These are phyloP conservation scores for Rhinopomastus cyanomelas DNA, from an alignment of 2,113 vertebrate species.

Conservation along the genomic window DNA sequence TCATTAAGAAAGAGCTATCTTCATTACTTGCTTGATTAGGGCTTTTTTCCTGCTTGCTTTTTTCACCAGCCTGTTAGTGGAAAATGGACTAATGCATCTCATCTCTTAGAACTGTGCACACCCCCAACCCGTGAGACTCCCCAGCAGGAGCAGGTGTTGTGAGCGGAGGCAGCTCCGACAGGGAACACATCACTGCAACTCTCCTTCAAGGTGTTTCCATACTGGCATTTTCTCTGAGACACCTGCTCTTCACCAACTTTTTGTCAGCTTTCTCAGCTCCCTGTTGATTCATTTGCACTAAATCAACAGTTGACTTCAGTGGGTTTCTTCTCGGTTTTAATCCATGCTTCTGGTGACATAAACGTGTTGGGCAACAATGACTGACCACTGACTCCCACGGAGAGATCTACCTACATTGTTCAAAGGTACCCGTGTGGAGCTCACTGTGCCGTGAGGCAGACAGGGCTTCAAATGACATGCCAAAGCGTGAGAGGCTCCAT, in stretches of 20 bases:
- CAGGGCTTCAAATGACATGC: background rate
- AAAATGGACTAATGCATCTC: background rate
- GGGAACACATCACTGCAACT: fast-evolving
- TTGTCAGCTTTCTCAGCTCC: background rate
- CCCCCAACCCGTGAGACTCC: background rate
- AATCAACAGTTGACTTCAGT: background rate
- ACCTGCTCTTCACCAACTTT: background rate
- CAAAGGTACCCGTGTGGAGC: background rate
- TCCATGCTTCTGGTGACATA: background rate
- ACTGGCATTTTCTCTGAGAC: background rate
- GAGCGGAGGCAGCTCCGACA: background rate
- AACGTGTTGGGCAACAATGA: background rate
- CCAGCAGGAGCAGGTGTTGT: background rate
- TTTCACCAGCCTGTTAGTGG: background rate
- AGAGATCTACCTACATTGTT: background rate
- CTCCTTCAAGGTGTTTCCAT: background rate
- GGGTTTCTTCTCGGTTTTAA: background rate
- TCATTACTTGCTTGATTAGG: background rate
- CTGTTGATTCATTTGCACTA: background rate
- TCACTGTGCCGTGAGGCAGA: background rate
- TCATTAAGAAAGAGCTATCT: background rate
- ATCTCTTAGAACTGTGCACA: background rate
- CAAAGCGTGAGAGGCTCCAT: background rate
- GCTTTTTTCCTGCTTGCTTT: background rate
- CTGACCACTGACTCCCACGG: background rate